phyloP scores from a whole-genome alignment of 2,888 invertebrate genomes.

The Plusia festucae region DNA sequence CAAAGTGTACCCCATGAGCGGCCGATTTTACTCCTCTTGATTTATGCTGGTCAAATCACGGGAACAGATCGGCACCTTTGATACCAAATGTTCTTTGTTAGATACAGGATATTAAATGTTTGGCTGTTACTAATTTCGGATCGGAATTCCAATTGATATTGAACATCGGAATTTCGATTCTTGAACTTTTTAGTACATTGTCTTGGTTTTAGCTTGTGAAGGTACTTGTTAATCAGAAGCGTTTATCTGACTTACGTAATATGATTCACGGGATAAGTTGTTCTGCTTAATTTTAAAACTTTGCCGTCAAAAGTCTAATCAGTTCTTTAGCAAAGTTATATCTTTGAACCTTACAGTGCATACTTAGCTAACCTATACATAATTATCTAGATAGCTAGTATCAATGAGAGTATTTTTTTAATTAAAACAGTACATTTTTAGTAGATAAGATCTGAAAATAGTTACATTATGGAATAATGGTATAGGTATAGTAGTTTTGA shows the following conservation, averaged over 20 bases:
- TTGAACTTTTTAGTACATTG: not conserved
- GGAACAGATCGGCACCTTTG: slow-evolving; percentile 53
- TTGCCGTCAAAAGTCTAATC: not conserved
- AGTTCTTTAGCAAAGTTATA: not conserved
- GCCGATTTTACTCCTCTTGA: slow-evolving; percentile 35
- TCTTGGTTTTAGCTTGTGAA: not conserved
- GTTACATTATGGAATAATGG: too few species aligned
- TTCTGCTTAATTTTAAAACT: slow-evolving; percentile 2
- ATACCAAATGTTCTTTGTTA: slow-evolving; percentile 49
- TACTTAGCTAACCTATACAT: too few species aligned
- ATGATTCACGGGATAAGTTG: slow-evolving; percentile 1
- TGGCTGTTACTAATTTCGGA: slow-evolving; percentile 29
- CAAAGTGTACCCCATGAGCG: not conserved
- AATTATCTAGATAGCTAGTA: too few species aligned
- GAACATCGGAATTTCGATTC: slow-evolving; percentile 3
- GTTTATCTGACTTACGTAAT: not conserved
- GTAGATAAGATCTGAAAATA: too few species aligned
- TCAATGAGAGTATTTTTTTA: too few species aligned
- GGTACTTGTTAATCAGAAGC: not conserved
- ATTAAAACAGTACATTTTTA: too few species aligned
- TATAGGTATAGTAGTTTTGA: too few species aligned
- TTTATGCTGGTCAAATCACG: slow-evolving; percentile 42
- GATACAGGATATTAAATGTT: slow-evolving; percentile 31
- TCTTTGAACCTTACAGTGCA: not conserved
- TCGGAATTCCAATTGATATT: slow-evolving; percentile 26